Conservation (phyloP, 2,113 vertebrate genomes). For the Calyptommatus sinebrachiatus region DNA sequence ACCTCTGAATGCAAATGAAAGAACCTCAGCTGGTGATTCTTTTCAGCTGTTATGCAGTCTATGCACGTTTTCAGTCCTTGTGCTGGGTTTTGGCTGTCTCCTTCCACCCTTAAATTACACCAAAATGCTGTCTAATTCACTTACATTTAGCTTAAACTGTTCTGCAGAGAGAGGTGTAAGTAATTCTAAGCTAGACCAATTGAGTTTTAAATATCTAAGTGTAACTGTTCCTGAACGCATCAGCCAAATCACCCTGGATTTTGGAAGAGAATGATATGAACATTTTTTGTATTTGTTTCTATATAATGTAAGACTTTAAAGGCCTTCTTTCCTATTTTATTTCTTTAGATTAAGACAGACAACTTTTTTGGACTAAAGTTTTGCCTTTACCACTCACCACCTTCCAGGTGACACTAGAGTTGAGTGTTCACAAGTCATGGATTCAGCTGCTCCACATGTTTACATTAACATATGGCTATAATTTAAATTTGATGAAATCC, state of each 20-base stretch:
- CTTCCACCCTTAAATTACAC: background rate
- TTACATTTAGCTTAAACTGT: conserved; percentile 24
- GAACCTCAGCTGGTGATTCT: conserved; percentile 38
- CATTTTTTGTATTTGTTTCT: background rate
- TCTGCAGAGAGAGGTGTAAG: conserved; percentile 11
- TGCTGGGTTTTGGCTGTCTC: background rate
- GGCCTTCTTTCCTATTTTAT: background rate
- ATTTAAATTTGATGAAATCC: too few relatives aligned
- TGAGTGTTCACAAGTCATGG: too few relatives aligned
- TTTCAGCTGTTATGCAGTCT: conserved; percentile 25
- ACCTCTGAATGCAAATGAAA: conserved; percentile 52
- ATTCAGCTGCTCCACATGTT: too few relatives aligned
- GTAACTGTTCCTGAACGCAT: background rate
- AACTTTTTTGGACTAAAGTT: too few relatives aligned
- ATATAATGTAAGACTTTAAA: background rate
- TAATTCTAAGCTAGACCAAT: conserved; percentile 1
- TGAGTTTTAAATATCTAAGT: conserved; percentile 15
- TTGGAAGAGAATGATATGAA: background rate
- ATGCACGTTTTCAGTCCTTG: background rate
- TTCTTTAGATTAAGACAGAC: background rate
- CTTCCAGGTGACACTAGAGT: too few relatives aligned
- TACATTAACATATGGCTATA: too few relatives aligned
- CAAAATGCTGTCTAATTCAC: conserved; percentile 34
- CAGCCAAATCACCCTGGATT: background rate
- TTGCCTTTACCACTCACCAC: too few relatives aligned